Evolutionary conservation across 2,113 vertebrate species (phyloP).

Genomic region (Cathartes aura): DNA sequence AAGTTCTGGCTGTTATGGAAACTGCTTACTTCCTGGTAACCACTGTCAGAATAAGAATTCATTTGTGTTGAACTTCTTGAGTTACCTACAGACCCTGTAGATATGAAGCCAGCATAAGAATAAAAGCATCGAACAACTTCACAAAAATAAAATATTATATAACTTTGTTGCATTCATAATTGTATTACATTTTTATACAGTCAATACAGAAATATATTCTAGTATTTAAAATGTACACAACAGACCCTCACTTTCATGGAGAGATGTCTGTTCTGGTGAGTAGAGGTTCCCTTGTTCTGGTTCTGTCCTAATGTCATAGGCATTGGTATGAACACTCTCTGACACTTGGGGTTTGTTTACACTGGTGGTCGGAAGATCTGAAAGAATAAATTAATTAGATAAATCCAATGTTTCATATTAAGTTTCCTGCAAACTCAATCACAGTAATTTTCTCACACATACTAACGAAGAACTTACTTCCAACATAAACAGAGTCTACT

Average conservation of each 20-base stretch:
- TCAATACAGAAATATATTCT: conserved; percentile 1
- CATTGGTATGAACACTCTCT: conserved; percentile 85
- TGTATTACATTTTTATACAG: not conserved
- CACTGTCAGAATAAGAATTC: conserved; percentile 98
- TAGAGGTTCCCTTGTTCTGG: conserved; percentile 88
- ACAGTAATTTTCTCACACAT: not conserved
- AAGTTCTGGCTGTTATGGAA: conserved; percentile 88
- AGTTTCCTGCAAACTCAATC: not conserved
- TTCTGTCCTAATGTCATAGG: conserved; percentile 87
- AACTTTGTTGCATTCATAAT: not conserved
- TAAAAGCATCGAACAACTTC: not conserved
- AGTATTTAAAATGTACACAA: conserved; percentile 79
- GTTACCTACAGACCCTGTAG: conserved; percentile 90
- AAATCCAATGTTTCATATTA: not conserved
- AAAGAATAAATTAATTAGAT: conserved; percentile 47
- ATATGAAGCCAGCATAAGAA: conserved; percentile 41
- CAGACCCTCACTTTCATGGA: conserved; percentile 99
- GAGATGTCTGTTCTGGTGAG: conserved; percentile 92
- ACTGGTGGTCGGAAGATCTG: conserved; percentile 85
- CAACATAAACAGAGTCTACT: not conserved
- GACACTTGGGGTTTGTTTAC: conserved; percentile 84
- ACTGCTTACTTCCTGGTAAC: conserved; percentile 94
- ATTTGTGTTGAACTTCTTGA: conserved; percentile 96
- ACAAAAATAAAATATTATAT: not conserved
- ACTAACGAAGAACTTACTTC: not conserved